Base-by-base conservation (phyloP, 2,113 vertebrate species). In the Spizaetus ornatus region DNA sequence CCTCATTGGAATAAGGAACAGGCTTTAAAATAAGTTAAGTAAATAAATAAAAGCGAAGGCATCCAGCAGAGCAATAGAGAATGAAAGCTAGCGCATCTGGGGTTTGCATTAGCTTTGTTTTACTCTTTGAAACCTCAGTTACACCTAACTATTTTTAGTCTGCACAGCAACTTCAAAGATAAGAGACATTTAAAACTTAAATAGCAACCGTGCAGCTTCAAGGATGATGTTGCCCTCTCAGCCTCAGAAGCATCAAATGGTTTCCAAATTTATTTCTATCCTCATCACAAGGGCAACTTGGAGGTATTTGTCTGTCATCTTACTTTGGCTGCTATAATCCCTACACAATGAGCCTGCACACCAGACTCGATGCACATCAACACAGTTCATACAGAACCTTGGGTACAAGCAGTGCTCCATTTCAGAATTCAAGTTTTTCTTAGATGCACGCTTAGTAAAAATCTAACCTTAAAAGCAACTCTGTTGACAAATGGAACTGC, bases 281-380 rank as follows among this genome's bases (percentile, higher is more conserved):
- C 45, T 78, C 69, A 20, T 77, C 55, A 38, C 34, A 78, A 84
- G 23, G 20, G 43, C 59, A 78, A n/a, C 16, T 22, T 38, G 45
- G 45, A 85, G 55, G n/a, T 15, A n/a, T 13, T 4, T 43, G 53
- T 21, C 36, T 8, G 7, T 69, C 16, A 43, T 40, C 70, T 82
- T 31, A 9, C 16, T 89, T 55, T 36, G 77, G 58, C 48, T 77
- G 56, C 42, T 71, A 10, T 7, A 29, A 17, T 26, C 70, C 42
- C 43, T 14, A 3, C 3, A 3, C 29, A 12, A 8, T 4, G 29
- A 20, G 29, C 2, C 56, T 36, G 56, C n/a, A 72, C 19, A 13
- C 34, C 17, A 42, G 45, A 22, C 32, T n/a, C 3, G 0, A 2
- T 0, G 47, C 38, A 36, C 21, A 48, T 25, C 59, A n/a, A 3